Evolutionary conservation across 2,888 invertebrate species (phyloP), one percentile per base, ranked within the genome.

Genomic region (Meiosimyza decipiens): DNA sequence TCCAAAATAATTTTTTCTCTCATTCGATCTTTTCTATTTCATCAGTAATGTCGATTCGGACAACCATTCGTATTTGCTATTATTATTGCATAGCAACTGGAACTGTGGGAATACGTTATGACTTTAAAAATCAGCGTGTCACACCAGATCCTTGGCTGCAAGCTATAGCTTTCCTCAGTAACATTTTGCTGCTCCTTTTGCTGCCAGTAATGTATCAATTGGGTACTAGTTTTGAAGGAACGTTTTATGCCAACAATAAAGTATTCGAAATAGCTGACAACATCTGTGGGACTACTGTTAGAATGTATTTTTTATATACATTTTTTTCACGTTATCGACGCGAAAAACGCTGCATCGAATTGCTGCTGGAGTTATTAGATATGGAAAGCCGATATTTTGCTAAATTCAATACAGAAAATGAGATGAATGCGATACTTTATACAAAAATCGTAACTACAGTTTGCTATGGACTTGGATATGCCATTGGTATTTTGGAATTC

Each of bases 151-250:
- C 11, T 28, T 33, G 15, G 13, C 16, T 64, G 13, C 9, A 47
- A 9, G 2, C 55, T 13, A 57, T 22, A 6, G 6, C 51, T 40
- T 5, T 60, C 2, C 7, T 63, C 7, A 12, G 18, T 22, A 71
- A 63, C 40, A 15, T 71, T 15, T 47, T 62, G 52, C 6, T 63
- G 12, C 4, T 71, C 0, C 13, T 33, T 11, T 22, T 9, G 22
- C n/a, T 55, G 15, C 70, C 63, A 12, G 11, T 62, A 18, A 54
- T 63, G 47, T 63, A 47, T 11, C 15, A 71, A 7, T 40, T 63
- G 3, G 49, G 16, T 40, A 40, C 0, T 1, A 40, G 9, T 40
- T 40, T 40, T 9, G 40, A 6, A 40, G 40, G 1, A 40, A 6
- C 0, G 9, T 40, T 9, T 40, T 40, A 40, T 40, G 9, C 40